Evolutionary conservation across 2,888 invertebrate species (phyloP), one percentile per base, ranked within the genome.

Genomic region (Pandemis heparana): DNA sequence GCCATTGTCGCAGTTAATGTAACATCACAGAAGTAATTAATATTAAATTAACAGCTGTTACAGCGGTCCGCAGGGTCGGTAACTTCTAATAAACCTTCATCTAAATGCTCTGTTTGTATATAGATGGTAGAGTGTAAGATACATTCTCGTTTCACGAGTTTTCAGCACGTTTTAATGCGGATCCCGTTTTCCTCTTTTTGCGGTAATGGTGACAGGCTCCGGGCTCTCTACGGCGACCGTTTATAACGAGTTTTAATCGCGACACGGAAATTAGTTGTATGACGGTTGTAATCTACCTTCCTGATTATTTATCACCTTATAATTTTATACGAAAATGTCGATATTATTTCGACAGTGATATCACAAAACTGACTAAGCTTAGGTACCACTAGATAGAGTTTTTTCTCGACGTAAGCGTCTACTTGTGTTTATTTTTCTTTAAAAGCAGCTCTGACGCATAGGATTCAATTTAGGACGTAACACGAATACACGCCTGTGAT

Each of bases 201-300:
- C 85, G 87, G 88, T 87, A 85, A 87, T 85, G 86, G 83, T 86
- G 88, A 86, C 89, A 85, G 82, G 82, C 83, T 79, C 82, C 76
- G 82, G 79, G 86, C 79, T 82, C 80, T 84, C 86, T 81, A 83
- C 46, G 70, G 82, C 80, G 81, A 84, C 84, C 85, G 86, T 89
- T 91, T 89, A 86, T 88, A 88, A 90, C 86, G 87, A 87, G 85
- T 87, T 90, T 88, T 89, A 89, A 90, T 89, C 86, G 86, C 81
- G 85, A 86, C 86, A 82, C 84, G 86, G 86, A 89, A 88, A 91
- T 90, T 88, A 88, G 86, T 87, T 88, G 84, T 84, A 87, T 87
- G 87, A 85, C 79, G 81, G 63, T 65, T 64, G 60, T 63, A 39
- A 86, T 86, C 83, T 82, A 81, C 77, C 76, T 78, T 65, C 51